Conservation (phyloP, 2,797 vertebrate species). For the Hyperoplus lanceolatus region DNA sequence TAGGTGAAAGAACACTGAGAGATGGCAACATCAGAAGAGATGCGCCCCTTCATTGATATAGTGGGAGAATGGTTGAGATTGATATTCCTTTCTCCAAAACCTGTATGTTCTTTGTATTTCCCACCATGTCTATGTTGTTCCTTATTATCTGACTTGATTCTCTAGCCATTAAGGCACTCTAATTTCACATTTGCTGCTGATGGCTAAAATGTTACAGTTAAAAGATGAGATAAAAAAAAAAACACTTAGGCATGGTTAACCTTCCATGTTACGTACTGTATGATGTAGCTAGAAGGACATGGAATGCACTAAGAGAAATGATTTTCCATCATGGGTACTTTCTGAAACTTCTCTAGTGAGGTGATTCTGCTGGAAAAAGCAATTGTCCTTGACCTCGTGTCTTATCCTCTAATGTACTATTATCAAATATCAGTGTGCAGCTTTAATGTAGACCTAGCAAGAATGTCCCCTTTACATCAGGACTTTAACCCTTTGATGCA, state of each 20-base stretch:
- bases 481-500: too few relatives aligned
- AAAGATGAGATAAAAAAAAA: conserved; percentile 6
- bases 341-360: conserved; percentile 14
- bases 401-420: conserved; percentile 2
- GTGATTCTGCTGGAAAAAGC: conserved; percentile 22
- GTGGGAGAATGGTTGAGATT: conserved; percentile 41
- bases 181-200: conserved; percentile 24
- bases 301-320: conserved; percentile 18
- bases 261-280: conserved; percentile 29
- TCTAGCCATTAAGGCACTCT: conserved; percentile 26
- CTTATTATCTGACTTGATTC: not conserved
- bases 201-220: conserved; percentile 18
- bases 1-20: conserved; percentile 53
- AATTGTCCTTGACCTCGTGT: conserved; percentile 8
- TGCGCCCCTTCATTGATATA: conserved; percentile 64
- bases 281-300: conserved; percentile 21
- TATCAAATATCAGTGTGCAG: not conserved
- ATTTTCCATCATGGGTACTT: conserved; percentile 35
- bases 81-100: conserved; percentile 24
- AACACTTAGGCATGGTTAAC: conserved; percentile 17
- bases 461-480: not conserved
- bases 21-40: conserved; percentile 50
- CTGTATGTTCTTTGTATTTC: conserved; percentile 27
- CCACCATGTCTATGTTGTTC: conserved; percentile 22
- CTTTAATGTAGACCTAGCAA: not conserved